Percentiles rank a stretch among this genome's conserved stretches.
Conservation (phyloP, 2,888 invertebrate genomes). For the Lordiphosa fenestrarum region DNA sequence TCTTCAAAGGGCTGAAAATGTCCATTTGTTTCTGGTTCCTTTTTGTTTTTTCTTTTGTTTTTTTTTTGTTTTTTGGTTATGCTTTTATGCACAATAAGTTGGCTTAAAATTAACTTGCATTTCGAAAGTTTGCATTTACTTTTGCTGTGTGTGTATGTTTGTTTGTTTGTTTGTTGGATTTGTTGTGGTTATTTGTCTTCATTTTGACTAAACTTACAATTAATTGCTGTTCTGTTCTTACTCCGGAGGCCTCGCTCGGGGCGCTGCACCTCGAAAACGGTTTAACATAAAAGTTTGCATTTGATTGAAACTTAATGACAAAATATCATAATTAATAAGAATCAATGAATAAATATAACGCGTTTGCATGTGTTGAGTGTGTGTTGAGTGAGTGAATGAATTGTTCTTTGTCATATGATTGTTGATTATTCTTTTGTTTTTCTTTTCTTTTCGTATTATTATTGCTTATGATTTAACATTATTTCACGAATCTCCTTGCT, state of each 20-base stretch:
- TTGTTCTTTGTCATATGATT: constrained; percentile 31
- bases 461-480: constrained; percentile 64
- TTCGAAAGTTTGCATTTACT: constrained; percentile 2
- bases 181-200: constrained; percentile 56
- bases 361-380: constrained; percentile 48
- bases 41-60: constrained; percentile 13
- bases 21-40: constrained; percentile 21
- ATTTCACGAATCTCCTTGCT: constrained; percentile 20
- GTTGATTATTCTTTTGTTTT: constrained; percentile 3
- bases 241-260: constrained; percentile 42
- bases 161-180: constrained; percentile 35
- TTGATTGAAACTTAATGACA: constrained; percentile 64
- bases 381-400: constrained; percentile 16
- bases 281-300: constrained; percentile 59
- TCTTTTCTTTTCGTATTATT: constrained; percentile 5
- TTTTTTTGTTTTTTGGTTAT: constrained; percentile 16
- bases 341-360: constrained; percentile 74
- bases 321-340: constrained; percentile 71
- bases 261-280: constrained; percentile 48
- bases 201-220: constrained; percentile 74
- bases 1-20: constrained; percentile 50
- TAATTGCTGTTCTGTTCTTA: constrained; percentile 78
- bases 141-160: constrained; percentile 25
- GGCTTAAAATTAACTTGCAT: constrained; percentile 16
- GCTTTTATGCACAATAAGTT: constrained; percentile 32